A percentile compares a stretch with the other conserved stretches of the same genome.
Evolutionary conservation across 2,888 invertebrate genomes (phyloP).

Genomic region (Rhorus exstirpatorius): DNA sequence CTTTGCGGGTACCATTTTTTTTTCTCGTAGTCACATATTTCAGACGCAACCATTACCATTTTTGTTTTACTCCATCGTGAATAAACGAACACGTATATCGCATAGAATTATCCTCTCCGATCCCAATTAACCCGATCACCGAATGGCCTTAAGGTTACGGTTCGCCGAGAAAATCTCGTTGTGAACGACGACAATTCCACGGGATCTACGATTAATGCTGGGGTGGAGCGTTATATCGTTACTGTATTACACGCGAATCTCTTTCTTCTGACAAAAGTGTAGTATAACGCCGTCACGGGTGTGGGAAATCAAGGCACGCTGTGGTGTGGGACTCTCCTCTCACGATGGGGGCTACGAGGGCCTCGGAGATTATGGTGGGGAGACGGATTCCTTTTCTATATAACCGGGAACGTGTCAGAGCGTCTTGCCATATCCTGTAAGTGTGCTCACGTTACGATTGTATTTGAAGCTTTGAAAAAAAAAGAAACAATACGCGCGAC

Average conservation of each 20-base stretch:
- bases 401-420: slow-evolving; percentile 81
- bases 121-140: slow-evolving; percentile 23
- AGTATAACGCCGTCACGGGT: slow-evolving; percentile 27
- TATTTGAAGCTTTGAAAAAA: slow-evolving; percentile 20
- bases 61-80: neutral
- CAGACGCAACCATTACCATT: neutral
- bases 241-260: neutral
- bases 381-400: slow-evolving; percentile 82
- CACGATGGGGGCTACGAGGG: slow-evolving; percentile 69
- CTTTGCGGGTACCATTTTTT: neutral
- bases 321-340: slow-evolving; percentile 72
- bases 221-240: neutral
- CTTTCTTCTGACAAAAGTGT: slow-evolving; percentile 22
- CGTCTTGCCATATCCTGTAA: slow-evolving; percentile 84
- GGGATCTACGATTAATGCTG: neutral
- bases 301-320: slow-evolving; percentile 57
- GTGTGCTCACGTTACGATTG: slow-evolving; percentile 75
- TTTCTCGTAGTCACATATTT: neutral
- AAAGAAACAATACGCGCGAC: slow-evolving; percentile 26
- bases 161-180: neutral
- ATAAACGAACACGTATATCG: too few relatives aligned
- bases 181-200: neutral
- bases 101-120: slow-evolving; percentile 1
- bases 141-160: slow-evolving; percentile 11
- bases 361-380: slow-evolving; percentile 74